phyloP scores from a whole-genome alignment of 1,140 invertebrate genomes.

The Odontomachus brunneus region DNA sequence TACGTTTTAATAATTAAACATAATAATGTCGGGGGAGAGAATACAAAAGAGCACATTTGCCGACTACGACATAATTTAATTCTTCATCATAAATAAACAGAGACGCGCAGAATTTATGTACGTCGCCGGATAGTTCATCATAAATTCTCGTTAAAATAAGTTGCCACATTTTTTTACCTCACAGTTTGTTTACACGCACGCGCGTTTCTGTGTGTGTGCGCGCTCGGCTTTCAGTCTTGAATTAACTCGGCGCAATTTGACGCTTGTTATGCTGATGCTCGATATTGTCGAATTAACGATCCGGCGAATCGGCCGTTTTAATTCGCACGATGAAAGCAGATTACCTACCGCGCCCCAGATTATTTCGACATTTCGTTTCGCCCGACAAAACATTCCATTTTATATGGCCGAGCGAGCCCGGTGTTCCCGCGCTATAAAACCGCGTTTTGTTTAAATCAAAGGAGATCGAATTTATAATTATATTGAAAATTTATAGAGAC shows the following conservation, averaged over 20 bases:
- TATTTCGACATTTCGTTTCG: conserved; percentile 62
- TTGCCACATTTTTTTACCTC: background rate
- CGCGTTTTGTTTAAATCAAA: conserved; percentile 36
- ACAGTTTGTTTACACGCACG: background rate
- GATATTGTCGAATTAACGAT: conserved; percentile 75
- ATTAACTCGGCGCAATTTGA: conserved; percentile 63
- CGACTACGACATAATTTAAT: conserved; percentile 10
- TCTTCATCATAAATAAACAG: background rate
- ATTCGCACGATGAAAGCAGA: conserved; percentile 73
- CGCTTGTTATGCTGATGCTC: conserved; percentile 70
- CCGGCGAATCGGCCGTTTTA: conserved; percentile 73
- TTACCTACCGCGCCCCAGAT: conserved; percentile 62
- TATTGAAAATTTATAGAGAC: conserved; percentile 27
- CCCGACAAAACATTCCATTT: conserved; percentile 40
- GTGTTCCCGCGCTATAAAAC: conserved; percentile 26
- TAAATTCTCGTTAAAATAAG: conserved; percentile 16
- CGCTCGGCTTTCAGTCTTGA: background rate
- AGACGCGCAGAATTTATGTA: conserved; percentile 6
- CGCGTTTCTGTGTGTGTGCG: background rate
- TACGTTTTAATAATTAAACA: background rate
- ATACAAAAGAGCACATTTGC: background rate
- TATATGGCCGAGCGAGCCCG: conserved; percentile 18
- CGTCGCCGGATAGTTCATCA: background rate
- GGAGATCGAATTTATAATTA: conserved; percentile 40
- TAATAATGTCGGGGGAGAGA: background rate